These are phyloP conservation scores for Vultur gryphus DNA, from an alignment of 2,797 vertebrate species.

Conservation along the genomic window DNA sequence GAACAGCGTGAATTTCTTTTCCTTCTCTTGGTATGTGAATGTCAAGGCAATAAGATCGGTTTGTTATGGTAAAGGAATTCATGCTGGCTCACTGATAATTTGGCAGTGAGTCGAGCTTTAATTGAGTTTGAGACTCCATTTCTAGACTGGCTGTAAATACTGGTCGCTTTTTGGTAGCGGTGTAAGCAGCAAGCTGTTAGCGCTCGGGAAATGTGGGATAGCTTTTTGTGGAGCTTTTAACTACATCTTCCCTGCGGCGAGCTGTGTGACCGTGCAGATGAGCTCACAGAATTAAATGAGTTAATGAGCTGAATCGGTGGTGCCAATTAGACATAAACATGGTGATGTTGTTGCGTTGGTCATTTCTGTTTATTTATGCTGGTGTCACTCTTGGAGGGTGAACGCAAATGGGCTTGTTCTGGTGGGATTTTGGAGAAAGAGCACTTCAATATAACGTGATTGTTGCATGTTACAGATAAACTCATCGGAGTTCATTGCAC, in stretches of 20 bases:
- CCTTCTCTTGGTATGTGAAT: background rate
- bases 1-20: too few species aligned
- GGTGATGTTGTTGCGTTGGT: background rate
- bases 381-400: fast-evolving
- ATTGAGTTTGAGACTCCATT: too few species aligned
- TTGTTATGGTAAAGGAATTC: background rate
- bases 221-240: background rate
- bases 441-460: fast-evolving
- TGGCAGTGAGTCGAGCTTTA: background rate
- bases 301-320: background rate
- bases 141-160: background rate
- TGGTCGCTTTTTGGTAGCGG: fast-evolving
- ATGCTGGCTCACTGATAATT: background rate
- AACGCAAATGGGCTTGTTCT: background rate
- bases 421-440: background rate
- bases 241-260: background rate
- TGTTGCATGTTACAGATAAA: slow-evolving; percentile 76
- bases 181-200: background rate
- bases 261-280: background rate
- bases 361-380: fast-evolving
- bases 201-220: fast-evolving
- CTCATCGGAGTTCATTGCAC: slow-evolving; percentile 95
- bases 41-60: fast-evolving
- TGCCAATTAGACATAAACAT: fast-evolving
- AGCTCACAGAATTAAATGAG: background rate